Conservation (phyloP, 64 coral and sea anemone species). For the Pocillopora damicornis region DNA sequence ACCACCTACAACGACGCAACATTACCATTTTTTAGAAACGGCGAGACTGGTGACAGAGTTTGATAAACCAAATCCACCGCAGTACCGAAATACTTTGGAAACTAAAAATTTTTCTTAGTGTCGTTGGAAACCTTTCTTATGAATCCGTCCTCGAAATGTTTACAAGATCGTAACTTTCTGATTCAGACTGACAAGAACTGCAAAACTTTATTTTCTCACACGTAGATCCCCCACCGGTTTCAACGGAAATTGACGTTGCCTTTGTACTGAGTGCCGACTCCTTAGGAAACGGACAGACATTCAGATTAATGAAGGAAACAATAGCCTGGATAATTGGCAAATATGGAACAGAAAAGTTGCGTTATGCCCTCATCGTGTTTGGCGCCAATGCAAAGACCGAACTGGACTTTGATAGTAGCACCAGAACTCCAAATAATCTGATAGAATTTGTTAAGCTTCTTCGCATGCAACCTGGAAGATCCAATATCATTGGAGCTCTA, state of each 20-base stretch:
- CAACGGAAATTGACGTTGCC: conserved; percentile 59
- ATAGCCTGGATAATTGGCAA: conserved; percentile 56
- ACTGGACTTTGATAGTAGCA: conserved; percentile 43
- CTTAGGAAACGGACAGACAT: conserved; percentile 40
- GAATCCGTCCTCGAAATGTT: too few species aligned
- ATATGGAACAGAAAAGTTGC: conserved; percentile 65
- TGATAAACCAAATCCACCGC: too few species aligned
- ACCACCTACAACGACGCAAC: too few species aligned
- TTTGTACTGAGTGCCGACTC: conserved; percentile 75
- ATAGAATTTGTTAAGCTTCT: conserved; percentile 28
- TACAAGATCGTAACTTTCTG: not conserved
- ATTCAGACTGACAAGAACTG: not conserved
- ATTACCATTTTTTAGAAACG: too few species aligned
- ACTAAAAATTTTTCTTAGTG: too few species aligned
- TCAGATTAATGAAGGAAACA: conserved; percentile 63
- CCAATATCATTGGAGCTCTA: conserved; percentile 56
- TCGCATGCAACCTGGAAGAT: not conserved
- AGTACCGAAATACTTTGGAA: too few species aligned
- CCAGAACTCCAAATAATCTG: conserved; percentile 41
- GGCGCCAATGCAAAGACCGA: conserved; percentile 37
- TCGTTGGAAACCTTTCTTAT: too few species aligned
- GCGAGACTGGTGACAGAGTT: too few species aligned
- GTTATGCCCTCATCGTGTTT: conserved; percentile 66
- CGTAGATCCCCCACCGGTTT: conserved; percentile 28
- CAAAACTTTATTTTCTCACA: conserved; percentile 1